Percentiles rank a stretch among this genome's conserved stretches.
Evolutionary conservation across 2,797 vertebrate species (phyloP).

Genomic region (Xyrichtys novacula): DNA sequence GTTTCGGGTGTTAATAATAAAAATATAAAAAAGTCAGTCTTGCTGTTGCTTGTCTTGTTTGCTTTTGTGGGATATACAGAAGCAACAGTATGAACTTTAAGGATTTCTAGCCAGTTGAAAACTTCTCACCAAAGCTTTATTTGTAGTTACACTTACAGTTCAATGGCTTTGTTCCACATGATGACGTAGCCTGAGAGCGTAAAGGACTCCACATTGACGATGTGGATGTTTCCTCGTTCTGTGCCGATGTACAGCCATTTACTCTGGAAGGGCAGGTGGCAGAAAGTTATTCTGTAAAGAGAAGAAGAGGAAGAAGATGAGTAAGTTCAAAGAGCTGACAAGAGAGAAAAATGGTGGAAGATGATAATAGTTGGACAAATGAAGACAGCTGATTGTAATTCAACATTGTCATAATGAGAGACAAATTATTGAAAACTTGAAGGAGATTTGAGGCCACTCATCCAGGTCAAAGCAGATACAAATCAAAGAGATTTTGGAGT

Average conservation of each 20-base stretch:
- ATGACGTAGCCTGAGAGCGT: slow-evolving; percentile 99
- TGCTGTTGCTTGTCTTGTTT: too few relatives aligned
- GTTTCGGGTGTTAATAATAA: too few relatives aligned
- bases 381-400: slow-evolving; percentile 9
- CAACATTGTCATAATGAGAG: slow-evolving; percentile 29
- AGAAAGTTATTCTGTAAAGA: slow-evolving; percentile 95
- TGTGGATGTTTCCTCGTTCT: slow-evolving; percentile 97
- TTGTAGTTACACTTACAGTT: slow-evolving; percentile 92
- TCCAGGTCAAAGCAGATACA: slow-evolving; percentile 42
- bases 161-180: slow-evolving; percentile 99
- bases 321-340: not conserved
- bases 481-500: slow-evolving; percentile 53
- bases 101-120: too few relatives aligned
- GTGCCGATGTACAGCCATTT: slow-evolving; percentile 99
- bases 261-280: slow-evolving; percentile 99
- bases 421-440: slow-evolving; percentile 52
- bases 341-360: not conserved
- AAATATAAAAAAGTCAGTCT: too few relatives aligned
- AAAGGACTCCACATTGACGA: slow-evolving; percentile 99
- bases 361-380: slow-evolving; percentile 5
- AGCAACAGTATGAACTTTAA: too few relatives aligned
- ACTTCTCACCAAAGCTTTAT: not conserved
- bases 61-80: too few relatives aligned
- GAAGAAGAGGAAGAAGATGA: slow-evolving; percentile 38
- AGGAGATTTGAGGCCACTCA: slow-evolving; percentile 60